Evolutionary conservation across 2,888 invertebrate genomes (phyloP).

Genomic region (Zonitis immaculata): DNA sequence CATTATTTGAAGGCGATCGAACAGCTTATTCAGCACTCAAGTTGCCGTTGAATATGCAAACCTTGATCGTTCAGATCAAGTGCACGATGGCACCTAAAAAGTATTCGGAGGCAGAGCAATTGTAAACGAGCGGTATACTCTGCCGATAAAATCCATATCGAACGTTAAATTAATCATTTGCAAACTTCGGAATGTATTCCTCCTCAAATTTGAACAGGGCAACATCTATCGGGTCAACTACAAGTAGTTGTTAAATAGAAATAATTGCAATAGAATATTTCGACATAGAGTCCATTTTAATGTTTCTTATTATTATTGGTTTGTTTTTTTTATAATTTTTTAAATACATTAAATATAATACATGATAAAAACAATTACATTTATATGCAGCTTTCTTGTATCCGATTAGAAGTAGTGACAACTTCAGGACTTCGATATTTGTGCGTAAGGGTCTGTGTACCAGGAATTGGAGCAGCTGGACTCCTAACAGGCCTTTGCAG

Average conservation of each 20-base stretch:
- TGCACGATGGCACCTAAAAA: no score
- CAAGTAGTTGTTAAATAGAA: no score
- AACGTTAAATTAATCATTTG: no score
- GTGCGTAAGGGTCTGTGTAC: constrained; percentile 73
- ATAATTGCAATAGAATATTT: no score
- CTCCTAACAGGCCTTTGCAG: constrained; percentile 51
- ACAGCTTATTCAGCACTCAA: background rate
- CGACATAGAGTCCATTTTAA: constrained; percentile 11
- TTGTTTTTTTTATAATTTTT: background rate
- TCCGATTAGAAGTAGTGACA: constrained; percentile 80
- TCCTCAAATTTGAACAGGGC: no score
- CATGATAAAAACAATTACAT: constrained; percentile 50
- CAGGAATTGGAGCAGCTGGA: constrained; percentile 43
- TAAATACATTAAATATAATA: constrained; percentile 36
- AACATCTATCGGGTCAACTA: no score
- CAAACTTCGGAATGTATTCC: no score
- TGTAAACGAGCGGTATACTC: no score
- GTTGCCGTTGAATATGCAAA: background rate
- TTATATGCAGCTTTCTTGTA: constrained; percentile 91
- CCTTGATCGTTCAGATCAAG: no score
- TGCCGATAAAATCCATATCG: no score
- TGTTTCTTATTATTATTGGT: no score
- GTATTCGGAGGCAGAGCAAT: no score
- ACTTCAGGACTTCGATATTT: constrained; percentile 79
- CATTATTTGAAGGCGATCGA: background rate